Evolutionary conservation across 2,113 vertebrate species (phyloP).

Genomic region (Urocolius indicus): DNA sequence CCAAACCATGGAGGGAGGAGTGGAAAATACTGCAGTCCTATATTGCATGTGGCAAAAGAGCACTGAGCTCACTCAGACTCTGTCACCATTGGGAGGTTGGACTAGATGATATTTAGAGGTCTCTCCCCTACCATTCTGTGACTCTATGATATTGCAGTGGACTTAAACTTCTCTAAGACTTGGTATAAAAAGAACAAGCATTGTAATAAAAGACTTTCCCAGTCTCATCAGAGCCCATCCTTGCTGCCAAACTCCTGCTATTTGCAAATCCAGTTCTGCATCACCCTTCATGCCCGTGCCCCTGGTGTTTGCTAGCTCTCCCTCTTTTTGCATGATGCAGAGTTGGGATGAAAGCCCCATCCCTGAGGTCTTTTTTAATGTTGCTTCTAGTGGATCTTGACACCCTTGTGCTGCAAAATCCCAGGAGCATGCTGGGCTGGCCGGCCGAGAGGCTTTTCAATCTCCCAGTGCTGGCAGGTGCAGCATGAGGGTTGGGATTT

Average conservation of each 20-base stretch:
- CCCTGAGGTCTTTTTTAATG: background rate
- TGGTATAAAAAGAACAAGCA: too few species aligned
- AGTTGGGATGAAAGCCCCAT: background rate
- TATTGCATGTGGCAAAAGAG: rapidly evolving
- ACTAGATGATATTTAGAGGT: too few species aligned
- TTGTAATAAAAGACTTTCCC: background rate
- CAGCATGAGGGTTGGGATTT: background rate
- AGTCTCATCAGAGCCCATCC: background rate
- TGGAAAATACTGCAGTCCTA: rapidly evolving
- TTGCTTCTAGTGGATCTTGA: background rate
- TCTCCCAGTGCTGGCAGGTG: background rate
- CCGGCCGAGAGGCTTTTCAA: background rate
- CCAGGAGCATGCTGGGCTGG: rapidly evolving
- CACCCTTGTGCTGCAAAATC: background rate
- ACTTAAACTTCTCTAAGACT: too few species aligned
- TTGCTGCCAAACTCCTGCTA: background rate
- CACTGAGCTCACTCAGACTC: rapidly evolving
- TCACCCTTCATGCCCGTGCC: rapidly evolving
- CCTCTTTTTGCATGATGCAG: rapidly evolving
- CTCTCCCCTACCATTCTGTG: too few species aligned
- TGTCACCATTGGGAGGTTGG: too few species aligned
- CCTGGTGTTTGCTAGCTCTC: rapidly evolving
- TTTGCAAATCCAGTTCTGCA: rapidly evolving
- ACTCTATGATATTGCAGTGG: too few species aligned
- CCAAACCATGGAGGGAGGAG: background rate